Percentiles rank a stretch among this genome's conserved stretches.
Evolutionary conservation across 2,888 invertebrate genomes (phyloP).

Genomic region (Chesias legatella): DNA sequence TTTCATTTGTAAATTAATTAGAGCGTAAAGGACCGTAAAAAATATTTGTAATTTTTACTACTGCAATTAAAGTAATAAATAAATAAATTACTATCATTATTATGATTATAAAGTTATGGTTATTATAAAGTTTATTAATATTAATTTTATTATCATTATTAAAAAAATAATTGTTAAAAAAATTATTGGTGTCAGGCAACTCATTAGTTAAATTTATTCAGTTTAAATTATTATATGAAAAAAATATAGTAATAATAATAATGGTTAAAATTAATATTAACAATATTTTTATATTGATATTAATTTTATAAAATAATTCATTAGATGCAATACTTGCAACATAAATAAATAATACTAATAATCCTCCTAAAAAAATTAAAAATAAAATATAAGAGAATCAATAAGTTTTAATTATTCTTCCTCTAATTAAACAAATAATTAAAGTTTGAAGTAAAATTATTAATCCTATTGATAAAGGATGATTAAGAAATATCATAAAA

Average conservation of each 20-base stretch:
- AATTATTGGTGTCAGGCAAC: slow-evolving; percentile 41
- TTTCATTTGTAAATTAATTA: slow-evolving; percentile 60
- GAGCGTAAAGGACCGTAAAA: slow-evolving; percentile 76
- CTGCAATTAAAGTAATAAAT: slow-evolving; percentile 79
- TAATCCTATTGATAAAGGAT: slow-evolving; percentile 78
- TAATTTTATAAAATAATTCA: slow-evolving; percentile 70
- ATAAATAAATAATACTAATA: slow-evolving; percentile 84
- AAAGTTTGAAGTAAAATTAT: slow-evolving; percentile 76
- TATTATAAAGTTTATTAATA: slow-evolving; percentile 77
- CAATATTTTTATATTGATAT: slow-evolving; percentile 42
- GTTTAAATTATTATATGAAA: slow-evolving; percentile 43
- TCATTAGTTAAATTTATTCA: slow-evolving; percentile 55
- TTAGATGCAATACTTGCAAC: slow-evolving; percentile 82
- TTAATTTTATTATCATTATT: slow-evolving; percentile 65
- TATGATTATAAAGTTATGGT: slow-evolving; percentile 70
- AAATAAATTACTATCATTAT: slow-evolving; percentile 80
- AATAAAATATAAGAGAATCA: slow-evolving; percentile 83
- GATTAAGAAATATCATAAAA: slow-evolving; percentile 53
- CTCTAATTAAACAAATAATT: slow-evolving; percentile 64
- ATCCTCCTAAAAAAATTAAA: slow-evolving; percentile 82
- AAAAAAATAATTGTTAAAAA: slow-evolving; percentile 35
- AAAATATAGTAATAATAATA: slow-evolving; percentile 35
- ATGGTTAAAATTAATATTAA: slow-evolving; percentile 35
- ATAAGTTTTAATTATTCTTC: slow-evolving; percentile 70
- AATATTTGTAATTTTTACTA: slow-evolving; percentile 81